Evolutionary conservation across 2,888 invertebrate species (phyloP).

Genomic region (Volucella inflata): DNA sequence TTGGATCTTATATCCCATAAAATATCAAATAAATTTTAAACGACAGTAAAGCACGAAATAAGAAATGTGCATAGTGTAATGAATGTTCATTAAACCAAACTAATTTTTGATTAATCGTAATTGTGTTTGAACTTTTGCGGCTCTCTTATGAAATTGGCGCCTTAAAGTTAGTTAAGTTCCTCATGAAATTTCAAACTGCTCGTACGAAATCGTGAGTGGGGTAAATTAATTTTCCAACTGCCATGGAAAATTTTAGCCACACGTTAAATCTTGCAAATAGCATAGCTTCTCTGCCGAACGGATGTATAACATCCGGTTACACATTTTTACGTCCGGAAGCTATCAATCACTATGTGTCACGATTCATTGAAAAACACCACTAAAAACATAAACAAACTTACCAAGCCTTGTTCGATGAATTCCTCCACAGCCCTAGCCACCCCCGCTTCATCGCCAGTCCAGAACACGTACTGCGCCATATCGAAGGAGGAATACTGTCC

Average conservation of each 20-base stretch:
- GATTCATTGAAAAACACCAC: background rate
- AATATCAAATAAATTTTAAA: too few species aligned
- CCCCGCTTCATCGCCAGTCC: conserved; percentile 92
- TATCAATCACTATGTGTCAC: conserved; percentile 52
- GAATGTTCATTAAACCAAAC: too few species aligned
- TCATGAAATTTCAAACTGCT: too few species aligned
- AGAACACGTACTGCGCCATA: conserved; percentile 92
- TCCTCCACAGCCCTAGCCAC: conserved; percentile 91
- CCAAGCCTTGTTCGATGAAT: conserved; percentile 90
- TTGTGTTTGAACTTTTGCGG: too few species aligned
- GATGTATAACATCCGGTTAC: conserved; percentile 7
- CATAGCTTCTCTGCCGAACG: conserved; percentile 6
- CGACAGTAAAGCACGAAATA: too few species aligned
- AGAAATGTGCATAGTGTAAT: too few species aligned
- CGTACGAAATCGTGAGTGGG: conserved; percentile 34
- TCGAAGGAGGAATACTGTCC: conserved; percentile 90
- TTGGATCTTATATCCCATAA: too few species aligned
- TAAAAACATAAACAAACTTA: conserved; percentile 82
- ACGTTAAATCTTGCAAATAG: conserved; percentile 38
- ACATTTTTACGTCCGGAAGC: conserved; percentile 26
- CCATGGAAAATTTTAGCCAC: conserved; percentile 37
- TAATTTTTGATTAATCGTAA: too few species aligned
- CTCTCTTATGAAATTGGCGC: too few species aligned
- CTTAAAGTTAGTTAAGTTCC: too few species aligned
- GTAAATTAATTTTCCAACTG: conserved; percentile 43